Base-by-base conservation (phyloP, 2,113 vertebrate genomes). In the Coptodon bakossiorum region DNA sequence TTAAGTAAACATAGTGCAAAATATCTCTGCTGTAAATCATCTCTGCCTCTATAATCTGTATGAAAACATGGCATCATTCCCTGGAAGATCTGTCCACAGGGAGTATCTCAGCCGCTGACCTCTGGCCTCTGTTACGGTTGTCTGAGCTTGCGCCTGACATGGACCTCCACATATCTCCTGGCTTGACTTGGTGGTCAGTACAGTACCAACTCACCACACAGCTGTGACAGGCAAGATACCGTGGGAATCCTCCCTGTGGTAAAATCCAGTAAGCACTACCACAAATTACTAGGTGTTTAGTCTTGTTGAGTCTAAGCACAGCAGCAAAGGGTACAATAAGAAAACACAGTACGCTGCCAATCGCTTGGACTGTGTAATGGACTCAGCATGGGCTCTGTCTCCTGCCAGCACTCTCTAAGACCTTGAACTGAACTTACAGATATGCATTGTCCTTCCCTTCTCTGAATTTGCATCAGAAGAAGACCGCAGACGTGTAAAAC, bases 161-260 rank as follows among this genome's bases (percentile, higher is more conserved):
- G 16, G 85, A 82, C 80, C 19, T 38, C 68, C 61, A 24, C 81
- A 40, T 89, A 92, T 92, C 84, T 90, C 73, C 38, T 14, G 3
- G 38, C 22, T 91, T 3, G 22, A 79, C 89, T 89, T 84, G 87
- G 86, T 94, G 91, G 88, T 91, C 88, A 53, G 82, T 85, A 68
- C 78, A 86, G 88, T 87, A 68, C 83, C 19, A 86, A 71, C 76
- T 86, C 81, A 85, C 48, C n/a, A 81, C 68, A 81, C 6, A 73
- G 5, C 36, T 22, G 86, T 92, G 87, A 91, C 86, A 92, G 66
- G 56, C 14, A 29, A 57, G 82, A 91, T 90, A 93, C 79, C 80
- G 91, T 92, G 93, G 91, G 91, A 95, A 88, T 84, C 86, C 45
- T 76, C 80, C 36, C 68, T 22, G 38, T 34, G 24, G 61, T 27